phyloP scores from a whole-genome alignment of 53 echinoderm and acorn worm genomes.

The Temnopleurus reevesii region DNA sequence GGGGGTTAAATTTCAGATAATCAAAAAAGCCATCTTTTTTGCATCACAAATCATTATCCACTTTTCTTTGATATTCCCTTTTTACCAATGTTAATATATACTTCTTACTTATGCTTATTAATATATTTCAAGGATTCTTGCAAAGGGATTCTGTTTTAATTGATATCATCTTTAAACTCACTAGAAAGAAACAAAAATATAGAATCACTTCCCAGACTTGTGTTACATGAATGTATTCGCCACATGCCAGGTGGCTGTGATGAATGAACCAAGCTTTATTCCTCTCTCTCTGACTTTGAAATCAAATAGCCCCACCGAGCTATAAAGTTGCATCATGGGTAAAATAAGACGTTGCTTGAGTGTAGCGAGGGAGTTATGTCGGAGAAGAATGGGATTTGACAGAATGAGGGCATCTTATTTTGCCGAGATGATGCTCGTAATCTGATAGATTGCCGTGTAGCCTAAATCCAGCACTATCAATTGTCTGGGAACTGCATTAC shows the following conservation, averaged over 20 bases:
- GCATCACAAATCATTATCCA: no score
- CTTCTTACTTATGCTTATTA: no score
- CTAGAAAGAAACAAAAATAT: no score
- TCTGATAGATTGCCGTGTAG: background rate
- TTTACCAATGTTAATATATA: no score
- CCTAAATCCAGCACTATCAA: slow-evolving; percentile 2
- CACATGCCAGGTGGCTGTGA: background rate
- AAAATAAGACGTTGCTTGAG: background rate
- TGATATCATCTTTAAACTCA: no score
- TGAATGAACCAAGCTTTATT: background rate
- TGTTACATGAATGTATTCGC: no score
- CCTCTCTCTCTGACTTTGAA: background rate
- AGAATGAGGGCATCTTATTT: slow-evolving; percentile 19
- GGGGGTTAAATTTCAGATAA: no score
- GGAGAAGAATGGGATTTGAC: background rate
- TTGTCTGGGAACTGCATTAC: background rate
- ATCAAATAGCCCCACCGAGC: background rate
- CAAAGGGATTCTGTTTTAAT: no score
- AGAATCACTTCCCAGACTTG: no score
- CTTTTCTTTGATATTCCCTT: no score
- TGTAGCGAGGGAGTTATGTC: background rate
- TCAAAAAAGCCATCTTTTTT: no score
- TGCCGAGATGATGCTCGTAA: background rate
- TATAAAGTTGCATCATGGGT: background rate
- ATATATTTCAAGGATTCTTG: no score